Base-by-base conservation (phyloP, 92 coral and sea anemone species). In the Epizoanthus rinbou region DNA sequence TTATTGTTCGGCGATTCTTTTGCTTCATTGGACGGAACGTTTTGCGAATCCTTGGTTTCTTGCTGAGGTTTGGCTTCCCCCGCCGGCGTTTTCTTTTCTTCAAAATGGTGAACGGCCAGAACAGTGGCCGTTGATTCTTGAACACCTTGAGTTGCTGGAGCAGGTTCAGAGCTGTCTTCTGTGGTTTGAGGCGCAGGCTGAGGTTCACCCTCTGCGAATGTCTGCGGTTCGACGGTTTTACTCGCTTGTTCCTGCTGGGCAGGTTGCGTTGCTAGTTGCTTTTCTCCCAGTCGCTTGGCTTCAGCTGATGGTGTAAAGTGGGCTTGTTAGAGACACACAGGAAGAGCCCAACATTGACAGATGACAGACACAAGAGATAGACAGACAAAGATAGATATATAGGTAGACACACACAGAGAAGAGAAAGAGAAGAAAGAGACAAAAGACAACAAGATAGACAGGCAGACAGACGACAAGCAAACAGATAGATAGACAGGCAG, bases 251-350 rank as follows among this genome's bases (percentile, higher is more conserved):
- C 43, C 9, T 60, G 57, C 64, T 41, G 39, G 45, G 25, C 22
- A 62, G 71, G 24, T 14, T 41, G 23, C 13, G 70, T 39, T 78
- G 82, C 82, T 78, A 21, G 82, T 63, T 78, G 82, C 82, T 78
- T 78, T 78, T 78, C 57, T 78, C 43, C 59, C 41, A 11, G 39
- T 13, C 16, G 6, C 13, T n/a, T 41, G 22, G 5, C 71, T 78
- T 50, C 11, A 50, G 54, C 54, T 50, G 54, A 50, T 6, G 14
- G 54, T 50, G 54, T 50, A 50, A 50, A 9, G 54, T 50, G 8
- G 54, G 54, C 2, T 50, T 50, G 1, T 50, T 50, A 10, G 16
- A 0, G 23, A 78, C 16, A 8, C 15, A 33, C 33, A 0, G 19
- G 31, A 28, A 28, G 31, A 28, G 31, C 31, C 31, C 0, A 2